Conservation (phyloP, 2,113 vertebrate species). For the Heterotis niloticus region DNA sequence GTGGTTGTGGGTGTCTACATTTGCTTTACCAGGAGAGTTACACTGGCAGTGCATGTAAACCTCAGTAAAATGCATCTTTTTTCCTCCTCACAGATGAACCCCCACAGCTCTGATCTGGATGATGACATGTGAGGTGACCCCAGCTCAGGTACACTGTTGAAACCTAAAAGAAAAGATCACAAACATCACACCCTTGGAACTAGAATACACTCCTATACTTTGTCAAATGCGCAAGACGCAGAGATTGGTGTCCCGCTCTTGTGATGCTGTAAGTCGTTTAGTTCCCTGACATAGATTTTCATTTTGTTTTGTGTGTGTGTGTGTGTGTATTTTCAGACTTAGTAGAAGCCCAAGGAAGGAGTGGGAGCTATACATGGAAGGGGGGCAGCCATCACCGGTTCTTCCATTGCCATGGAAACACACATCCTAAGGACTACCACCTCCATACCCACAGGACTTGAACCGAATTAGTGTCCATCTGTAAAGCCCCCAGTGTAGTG, state of each 20-base stretch:
- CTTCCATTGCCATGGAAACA: conserved; percentile 36
- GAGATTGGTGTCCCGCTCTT: background rate
- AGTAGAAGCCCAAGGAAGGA: conserved; percentile 31
- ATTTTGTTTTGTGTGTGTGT: too few relatives aligned
- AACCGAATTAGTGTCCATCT: conserved; percentile 5
- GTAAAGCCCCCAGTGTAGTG: background rate
- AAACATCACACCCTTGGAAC: background rate
- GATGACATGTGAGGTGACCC: conserved; percentile 62
- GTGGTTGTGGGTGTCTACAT: background rate
- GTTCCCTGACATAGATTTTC: background rate
- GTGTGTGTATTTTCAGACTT: conserved; percentile 15
- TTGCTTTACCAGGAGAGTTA: too few relatives aligned
- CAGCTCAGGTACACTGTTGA: conserved; percentile 32
- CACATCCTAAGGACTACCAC: conserved; percentile 33
- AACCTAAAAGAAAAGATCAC: background rate
- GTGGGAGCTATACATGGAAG: conserved; percentile 55
- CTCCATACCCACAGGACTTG: conserved; percentile 24
- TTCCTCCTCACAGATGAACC: conserved; percentile 58
- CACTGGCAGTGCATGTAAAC: background rate
- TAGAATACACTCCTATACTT: background rate
- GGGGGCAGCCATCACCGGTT: conserved; percentile 49
- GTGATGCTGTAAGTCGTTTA: background rate
- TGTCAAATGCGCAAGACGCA: background rate
- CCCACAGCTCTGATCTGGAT: conserved; percentile 65
- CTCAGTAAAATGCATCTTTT: background rate